Base-by-base conservation (phyloP, 2,113 vertebrate genomes). In the Struthio camelus region DNA sequence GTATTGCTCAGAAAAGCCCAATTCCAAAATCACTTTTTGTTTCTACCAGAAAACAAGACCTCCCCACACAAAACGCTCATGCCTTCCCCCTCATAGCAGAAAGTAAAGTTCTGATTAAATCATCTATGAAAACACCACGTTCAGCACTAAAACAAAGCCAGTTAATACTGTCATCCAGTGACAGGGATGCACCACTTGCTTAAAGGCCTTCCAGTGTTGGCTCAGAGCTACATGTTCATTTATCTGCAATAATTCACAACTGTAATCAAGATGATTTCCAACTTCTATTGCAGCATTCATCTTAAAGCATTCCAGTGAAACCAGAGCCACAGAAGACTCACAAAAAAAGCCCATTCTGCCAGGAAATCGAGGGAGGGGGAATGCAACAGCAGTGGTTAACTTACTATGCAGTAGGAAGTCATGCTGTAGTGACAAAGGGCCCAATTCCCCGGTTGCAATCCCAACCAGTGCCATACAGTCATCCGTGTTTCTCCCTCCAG, bases 231-330 rank as follows among this genome's bases (percentile, higher is more conserved):
- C 0, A 1, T 9, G 3, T 11, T 28, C 22, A 1, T 48, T n/a
- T 36, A 36, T 32, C 16, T 24, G 83, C 2, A 9, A 15, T 16
- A 88, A 64, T 30, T 58, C 58, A 14, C 40, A 38, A 44, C 48
- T 36, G 16, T 6, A 1, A 34, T 0, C 2, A 11, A 32, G 34
- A 4, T 4, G 4, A 17, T 48, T 40, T 20, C 46, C 30, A 18
- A 38, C 32, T 38, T 19, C 53, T 13, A 30, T 25, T 2, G 2
- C 27, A 23, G 13, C 46, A 2, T 5, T n/a, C 48, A 16, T 3
- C 46, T 54, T 46, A 54, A 24, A 77, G 34, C 27, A 40, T 40
- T n/a, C 38, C 18, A 3, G 8, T 20, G 32, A 38, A 27, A 22
- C 38, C 19, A 14, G 19, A 1, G 24, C 16, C 46, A 5, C 20